Evolutionary conservation across 2,113 vertebrate genomes (phyloP).

Genomic region (Elephantulus edwardii): DNA sequence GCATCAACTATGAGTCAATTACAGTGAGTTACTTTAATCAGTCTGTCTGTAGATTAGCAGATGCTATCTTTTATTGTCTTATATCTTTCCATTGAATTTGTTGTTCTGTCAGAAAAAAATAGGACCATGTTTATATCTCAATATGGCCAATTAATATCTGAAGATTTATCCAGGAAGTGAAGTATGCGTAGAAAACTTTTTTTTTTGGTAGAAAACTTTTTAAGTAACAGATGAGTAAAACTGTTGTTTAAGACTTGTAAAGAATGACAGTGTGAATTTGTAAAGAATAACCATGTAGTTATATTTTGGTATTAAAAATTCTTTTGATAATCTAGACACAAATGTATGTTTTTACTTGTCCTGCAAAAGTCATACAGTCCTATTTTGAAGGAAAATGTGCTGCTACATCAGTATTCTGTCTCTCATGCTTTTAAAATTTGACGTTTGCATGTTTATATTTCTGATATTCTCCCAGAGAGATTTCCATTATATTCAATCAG

Average conservation of each 20-base stretch:
- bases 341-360: not conserved
- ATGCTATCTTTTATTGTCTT: not conserved
- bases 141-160: conserved; percentile 1
- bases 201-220: not conserved
- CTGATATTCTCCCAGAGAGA: not conserved
- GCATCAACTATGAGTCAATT: no score
- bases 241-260: conserved; percentile 6
- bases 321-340: not conserved
- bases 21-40: no score
- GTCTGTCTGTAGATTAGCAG: no score
- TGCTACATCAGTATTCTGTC: not conserved
- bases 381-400: not conserved
- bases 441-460: not conserved
- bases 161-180: not conserved
- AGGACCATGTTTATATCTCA: not conserved
- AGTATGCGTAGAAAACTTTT: not conserved
- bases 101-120: conserved; percentile 9
- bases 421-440: not conserved
- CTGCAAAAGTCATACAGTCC: not conserved
- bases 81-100: not conserved
- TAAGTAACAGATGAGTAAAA: not conserved
- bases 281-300: not conserved
- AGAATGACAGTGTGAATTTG: no score
- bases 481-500: not conserved
- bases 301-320: conserved; percentile 1